Percentiles rank a stretch among this genome's conserved stretches.
Conservation (phyloP, 2,113 vertebrate species). For the Bubo bubo region DNA sequence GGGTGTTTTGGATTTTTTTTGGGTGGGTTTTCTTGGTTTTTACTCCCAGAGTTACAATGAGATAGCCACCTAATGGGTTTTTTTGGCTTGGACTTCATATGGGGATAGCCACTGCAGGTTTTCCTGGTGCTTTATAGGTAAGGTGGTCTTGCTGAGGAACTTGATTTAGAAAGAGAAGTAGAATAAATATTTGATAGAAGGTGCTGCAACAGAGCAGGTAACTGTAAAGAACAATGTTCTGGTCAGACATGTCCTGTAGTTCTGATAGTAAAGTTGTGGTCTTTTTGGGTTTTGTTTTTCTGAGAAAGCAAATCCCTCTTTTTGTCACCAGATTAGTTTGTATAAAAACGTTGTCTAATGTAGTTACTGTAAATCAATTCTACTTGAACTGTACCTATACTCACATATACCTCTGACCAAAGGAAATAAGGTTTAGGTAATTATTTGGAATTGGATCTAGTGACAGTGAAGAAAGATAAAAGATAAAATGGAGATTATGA, state of each 20-base stretch:
- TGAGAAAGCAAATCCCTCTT: not conserved
- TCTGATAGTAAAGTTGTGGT: not conserved
- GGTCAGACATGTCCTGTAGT: not conserved
- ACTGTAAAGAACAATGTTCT: not conserved
- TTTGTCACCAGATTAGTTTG: not conserved
- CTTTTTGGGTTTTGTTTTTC: not conserved
- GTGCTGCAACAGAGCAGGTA: not conserved
- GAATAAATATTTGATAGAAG: not conserved
- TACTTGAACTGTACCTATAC: not conserved
- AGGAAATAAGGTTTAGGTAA: not conserved
- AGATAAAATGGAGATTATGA: not conserved
- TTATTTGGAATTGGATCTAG: not conserved
- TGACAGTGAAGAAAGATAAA: not conserved
- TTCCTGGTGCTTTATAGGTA: not conserved
- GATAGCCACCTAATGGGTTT: not conserved
- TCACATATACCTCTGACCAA: not conserved
- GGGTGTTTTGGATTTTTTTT: not conserved
- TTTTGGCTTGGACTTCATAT: not conserved
- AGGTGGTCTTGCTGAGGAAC: not conserved
- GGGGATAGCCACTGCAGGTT: not conserved
- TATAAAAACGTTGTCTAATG: not conserved
- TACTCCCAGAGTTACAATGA: not conserved
- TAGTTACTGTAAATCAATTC: not conserved
- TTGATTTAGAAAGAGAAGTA: not conserved
- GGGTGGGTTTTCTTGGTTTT: too few relatives aligned